A percentile compares a stretch with the other conserved stretches of the same genome.
phyloP scores from a whole-genome alignment of 1,140 invertebrate genomes.

The Apis florea region DNA sequence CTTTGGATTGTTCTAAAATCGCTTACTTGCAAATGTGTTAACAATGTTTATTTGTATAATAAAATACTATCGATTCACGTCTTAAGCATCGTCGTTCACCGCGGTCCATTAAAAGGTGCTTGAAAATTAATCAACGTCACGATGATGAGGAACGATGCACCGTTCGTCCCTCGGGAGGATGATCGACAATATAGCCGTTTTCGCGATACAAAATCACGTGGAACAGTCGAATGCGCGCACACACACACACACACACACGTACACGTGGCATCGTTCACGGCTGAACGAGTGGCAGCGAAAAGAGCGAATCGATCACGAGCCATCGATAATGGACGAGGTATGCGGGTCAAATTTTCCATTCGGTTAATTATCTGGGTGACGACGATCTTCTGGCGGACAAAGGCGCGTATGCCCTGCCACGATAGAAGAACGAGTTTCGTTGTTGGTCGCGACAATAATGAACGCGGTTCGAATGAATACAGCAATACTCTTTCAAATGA shows the following conservation, averaged over 20 bases:
- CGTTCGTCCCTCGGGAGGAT: neutral
- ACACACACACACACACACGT: too few relatives aligned
- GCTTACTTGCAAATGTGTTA: too few relatives aligned
- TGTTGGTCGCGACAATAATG: neutral
- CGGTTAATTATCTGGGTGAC: conserved; percentile 41
- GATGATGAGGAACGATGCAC: neutral
- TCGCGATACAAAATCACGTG: neutral
- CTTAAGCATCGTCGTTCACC: too few relatives aligned
- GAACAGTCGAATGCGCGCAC: conserved; percentile 1
- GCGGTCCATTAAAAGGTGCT: neutral
- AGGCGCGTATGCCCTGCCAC: neutral
- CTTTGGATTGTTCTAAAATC: too few relatives aligned
- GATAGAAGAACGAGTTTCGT: neutral
- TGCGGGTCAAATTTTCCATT: conserved; percentile 50
- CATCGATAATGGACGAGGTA: conserved; percentile 30
- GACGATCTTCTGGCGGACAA: conserved; percentile 4
- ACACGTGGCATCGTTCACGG: conserved; percentile 26
- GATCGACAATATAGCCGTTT: neutral
- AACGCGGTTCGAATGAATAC: neutral
- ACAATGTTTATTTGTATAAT: too few relatives aligned
- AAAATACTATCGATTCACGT: too few relatives aligned
- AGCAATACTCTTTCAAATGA: neutral
- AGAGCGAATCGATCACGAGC: conserved; percentile 28
- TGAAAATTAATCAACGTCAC: neutral
- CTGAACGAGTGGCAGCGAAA: conserved; percentile 21